Percentiles rank a stretch among this genome's conserved stretches.
These are phyloP conservation scores for Acrocephalus scirpaceus DNA, from an alignment of 2,797 vertebrate genomes.

Conservation along the genomic window DNA sequence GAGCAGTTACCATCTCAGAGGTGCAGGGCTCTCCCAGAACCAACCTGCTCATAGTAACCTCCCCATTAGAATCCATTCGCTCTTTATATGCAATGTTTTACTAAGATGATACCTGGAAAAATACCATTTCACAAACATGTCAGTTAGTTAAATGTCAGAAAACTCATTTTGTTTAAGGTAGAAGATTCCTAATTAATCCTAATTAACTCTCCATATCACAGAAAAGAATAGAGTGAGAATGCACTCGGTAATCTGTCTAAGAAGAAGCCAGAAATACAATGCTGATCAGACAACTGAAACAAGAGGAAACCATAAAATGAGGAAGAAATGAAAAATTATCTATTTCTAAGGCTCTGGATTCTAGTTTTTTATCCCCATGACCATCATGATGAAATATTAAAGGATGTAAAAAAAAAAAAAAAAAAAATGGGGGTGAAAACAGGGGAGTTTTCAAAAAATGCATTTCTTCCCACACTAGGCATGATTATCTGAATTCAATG, in stretches of 20 bases:
- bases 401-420: neutral
- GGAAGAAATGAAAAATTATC: neutral
- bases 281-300: neutral
- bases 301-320: neutral
- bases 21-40: neutral
- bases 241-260: neutral
- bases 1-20: neutral
- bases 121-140: neutral
- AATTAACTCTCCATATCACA: neutral
- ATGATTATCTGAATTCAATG: neutral
- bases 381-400: neutral
- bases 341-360: neutral
- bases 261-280: neutral
- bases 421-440: fast-evolving
- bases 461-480: neutral
- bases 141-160: neutral
- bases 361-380: neutral
- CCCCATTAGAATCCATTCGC: neutral
- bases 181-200: conserved; percentile 18
- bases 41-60: fast-evolving
- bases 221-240: neutral
- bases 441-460: neutral
- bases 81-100: neutral
- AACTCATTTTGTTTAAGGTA: neutral
- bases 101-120: neutral